A percentile compares a stretch with the other conserved stretches of the same genome.
phyloP scores from a whole-genome alignment of 2,888 invertebrate species.

The Hypomecis punctinalis region DNA sequence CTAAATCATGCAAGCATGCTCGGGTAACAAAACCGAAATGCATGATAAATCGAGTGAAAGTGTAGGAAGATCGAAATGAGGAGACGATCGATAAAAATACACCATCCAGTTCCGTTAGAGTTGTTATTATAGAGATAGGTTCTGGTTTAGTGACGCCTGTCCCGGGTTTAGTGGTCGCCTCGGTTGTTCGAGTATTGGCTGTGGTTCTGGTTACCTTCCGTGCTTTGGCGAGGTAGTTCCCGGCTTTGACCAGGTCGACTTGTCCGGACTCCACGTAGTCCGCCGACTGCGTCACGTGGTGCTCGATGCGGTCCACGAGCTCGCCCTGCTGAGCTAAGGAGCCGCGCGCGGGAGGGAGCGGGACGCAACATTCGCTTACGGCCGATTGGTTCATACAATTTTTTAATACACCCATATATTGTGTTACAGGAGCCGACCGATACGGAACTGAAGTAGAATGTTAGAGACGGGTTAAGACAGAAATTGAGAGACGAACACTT shows the following conservation, averaged over 20 bases:
- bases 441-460: slow-evolving; percentile 64
- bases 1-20: slow-evolving; percentile 35
- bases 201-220: slow-evolving; percentile 90
- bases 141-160: slow-evolving; percentile 24
- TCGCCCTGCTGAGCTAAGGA: slow-evolving; percentile 91
- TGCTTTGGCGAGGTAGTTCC: slow-evolving; percentile 94
- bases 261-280: slow-evolving; percentile 94
- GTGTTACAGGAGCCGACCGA: slow-evolving; percentile 69
- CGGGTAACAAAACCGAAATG: slow-evolving; percentile 28
- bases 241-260: slow-evolving; percentile 91
- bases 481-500: slow-evolving; percentile 42
- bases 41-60: slow-evolving; percentile 32
- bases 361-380: slow-evolving; percentile 62
- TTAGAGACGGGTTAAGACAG: slow-evolving; percentile 53
- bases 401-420: slow-evolving; percentile 57
- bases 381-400: slow-evolving; percentile 81
- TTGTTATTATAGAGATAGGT: slow-evolving; percentile 14
- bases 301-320: slow-evolving; percentile 97
- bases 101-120: slow-evolving; percentile 8
- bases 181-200: slow-evolving; percentile 14
- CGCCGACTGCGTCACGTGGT: slow-evolving; percentile 94
- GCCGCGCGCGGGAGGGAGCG: slow-evolving; percentile 64
- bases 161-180: slow-evolving; percentile 20
- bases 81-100: slow-evolving; percentile 7
- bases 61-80: slow-evolving; percentile 18